Conservation (phyloP, 2,113 vertebrate species). For the Athene noctua region DNA sequence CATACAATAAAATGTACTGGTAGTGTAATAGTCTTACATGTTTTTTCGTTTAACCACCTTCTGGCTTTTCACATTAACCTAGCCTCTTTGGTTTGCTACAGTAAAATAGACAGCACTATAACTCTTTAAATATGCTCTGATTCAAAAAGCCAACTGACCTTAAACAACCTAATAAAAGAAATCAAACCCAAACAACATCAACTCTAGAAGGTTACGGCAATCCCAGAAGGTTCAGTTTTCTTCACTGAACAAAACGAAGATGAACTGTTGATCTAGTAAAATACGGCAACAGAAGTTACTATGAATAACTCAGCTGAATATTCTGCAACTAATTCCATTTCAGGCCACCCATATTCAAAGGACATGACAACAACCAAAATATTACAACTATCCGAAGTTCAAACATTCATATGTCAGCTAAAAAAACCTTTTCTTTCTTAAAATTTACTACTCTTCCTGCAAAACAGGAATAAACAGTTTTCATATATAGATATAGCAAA, state of each 20-base stretch:
- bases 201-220: not conserved
- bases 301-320: not conserved
- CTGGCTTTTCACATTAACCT: not conserved
- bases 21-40: not conserved
- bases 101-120: not conserved
- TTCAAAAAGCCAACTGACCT: not conserved
- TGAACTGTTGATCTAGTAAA: not conserved
- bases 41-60: not conserved
- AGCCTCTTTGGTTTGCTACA: not conserved
- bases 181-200: not conserved
- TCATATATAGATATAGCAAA: not conserved
- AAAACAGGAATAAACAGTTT: not conserved
- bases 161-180: not conserved
- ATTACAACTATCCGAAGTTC: not conserved
- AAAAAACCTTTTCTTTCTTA: not conserved
- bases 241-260: not conserved
- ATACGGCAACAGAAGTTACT: not conserved
- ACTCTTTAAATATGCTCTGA: not conserved
- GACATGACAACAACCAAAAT: not conserved
- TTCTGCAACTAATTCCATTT: not conserved
- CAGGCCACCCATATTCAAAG: not conserved
- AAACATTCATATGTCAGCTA: not conserved
- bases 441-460: not conserved
- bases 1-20: not conserved
- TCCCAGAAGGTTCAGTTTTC: not conserved